A percentile compares a stretch with the other conserved stretches of the same genome.
phyloP scores from a whole-genome alignment of 2,888 invertebrate genomes.

The Ophraella communa region DNA sequence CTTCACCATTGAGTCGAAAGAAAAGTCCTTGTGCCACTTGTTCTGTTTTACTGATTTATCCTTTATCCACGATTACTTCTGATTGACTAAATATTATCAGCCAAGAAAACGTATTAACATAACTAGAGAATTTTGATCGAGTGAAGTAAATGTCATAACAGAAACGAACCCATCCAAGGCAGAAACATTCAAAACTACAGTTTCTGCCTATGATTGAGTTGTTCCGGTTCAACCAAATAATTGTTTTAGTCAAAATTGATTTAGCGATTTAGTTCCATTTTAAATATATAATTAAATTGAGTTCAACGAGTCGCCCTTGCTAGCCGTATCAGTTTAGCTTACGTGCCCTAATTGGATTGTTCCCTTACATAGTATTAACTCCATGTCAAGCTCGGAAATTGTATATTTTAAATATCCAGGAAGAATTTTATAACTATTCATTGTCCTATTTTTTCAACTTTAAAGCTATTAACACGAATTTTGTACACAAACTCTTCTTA shows the following conservation, averaged over 20 bases:
- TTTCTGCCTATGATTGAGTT: slow-evolving; percentile 46
- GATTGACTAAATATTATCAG: too few relatives aligned
- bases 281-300: too few relatives aligned
- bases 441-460: background rate
- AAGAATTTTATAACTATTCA: background rate
- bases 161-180: slow-evolving; percentile 59
- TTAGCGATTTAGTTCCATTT: too few relatives aligned
- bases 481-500: background rate
- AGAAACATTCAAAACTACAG: slow-evolving; percentile 56
- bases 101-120: too few relatives aligned
- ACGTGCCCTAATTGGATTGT: slow-evolving; percentile 20
- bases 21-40: too few relatives aligned
- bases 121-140: too few relatives aligned
- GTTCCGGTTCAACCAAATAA: slow-evolving; percentile 17
- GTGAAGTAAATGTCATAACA: slow-evolving; percentile 8
- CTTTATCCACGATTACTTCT: too few relatives aligned
- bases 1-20: too few relatives aligned
- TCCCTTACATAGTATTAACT: slow-evolving; percentile 9
- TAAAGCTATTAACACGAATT: background rate
- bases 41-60: too few relatives aligned
- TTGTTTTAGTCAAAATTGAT: too few relatives aligned
- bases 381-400: background rate
- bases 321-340: slow-evolving; percentile 3
- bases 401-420: slow-evolving; percentile 3
- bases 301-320: slow-evolving; percentile 6